Base-by-base conservation (phyloP, 2,888 invertebrate species). In the Camptogramma bilineatum region DNA sequence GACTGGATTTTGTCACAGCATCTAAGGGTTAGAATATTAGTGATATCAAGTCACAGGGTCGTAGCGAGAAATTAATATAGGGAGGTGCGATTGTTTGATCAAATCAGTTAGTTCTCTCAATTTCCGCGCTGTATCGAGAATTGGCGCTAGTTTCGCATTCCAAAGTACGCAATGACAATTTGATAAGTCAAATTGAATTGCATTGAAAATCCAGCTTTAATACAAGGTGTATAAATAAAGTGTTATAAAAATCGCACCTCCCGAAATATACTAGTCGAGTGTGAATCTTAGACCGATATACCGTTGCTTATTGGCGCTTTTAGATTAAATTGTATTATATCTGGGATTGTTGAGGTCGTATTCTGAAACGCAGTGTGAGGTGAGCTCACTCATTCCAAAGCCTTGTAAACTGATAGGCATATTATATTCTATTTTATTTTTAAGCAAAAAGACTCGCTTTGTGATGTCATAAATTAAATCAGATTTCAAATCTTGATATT, bases 191-290 rank as follows among this genome's bases (percentile, higher is more conserved):
- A 39, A 13, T 39, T 13, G 13, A 39, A 39, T 39, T 39, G 13
- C 9, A 39, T 10, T 39, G 2, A 39, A 39, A 39, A 28, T 8
- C 28, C 5, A 28, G 28, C 28, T 28, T 28, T 28, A 28, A n/a
- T n/a, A n/a, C n/a, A n/a, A n/a, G 28, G 28, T 8, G 34, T 10
- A 13, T 13, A 39, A 10, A 5, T 31, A 2, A 34, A 13, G 34
- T 39, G 34, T 4, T 13, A n/a, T n/a, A n/a, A n/a, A 63, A 69
- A 70, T 60, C 62, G 62, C 74, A 77, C 80, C 83, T 77, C 77
- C 78, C 73, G 68, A 77, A 79, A 79, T 74, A 79, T 83, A 83
- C 91, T 90, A 91, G 90, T 91, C 91, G 86, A 85, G 83, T 82
- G 82, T 87, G 90, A 90, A 91, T 90, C 90, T 90, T 78, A 78